Evolutionary conservation across 2,113 vertebrate genomes (phyloP).

Genomic region (Clarias batrachus): DNA sequence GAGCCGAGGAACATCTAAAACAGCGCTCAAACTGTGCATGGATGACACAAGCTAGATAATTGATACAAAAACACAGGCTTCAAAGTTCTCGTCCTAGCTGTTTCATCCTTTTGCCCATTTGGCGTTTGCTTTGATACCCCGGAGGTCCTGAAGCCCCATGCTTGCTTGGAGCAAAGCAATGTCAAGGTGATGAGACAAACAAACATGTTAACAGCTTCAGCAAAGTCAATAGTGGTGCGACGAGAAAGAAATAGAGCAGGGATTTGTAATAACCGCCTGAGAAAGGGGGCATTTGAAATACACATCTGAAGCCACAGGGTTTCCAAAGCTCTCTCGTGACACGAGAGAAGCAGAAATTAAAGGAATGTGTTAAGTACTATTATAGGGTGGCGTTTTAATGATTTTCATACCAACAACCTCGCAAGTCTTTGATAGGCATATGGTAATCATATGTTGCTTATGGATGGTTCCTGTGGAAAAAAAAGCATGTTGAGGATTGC

Average conservation of each 20-base stretch:
- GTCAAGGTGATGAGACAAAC: conserved; percentile 35
- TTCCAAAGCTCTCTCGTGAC: conserved; percentile 11
- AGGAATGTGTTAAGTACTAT: conserved; percentile 32
- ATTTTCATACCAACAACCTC: conserved; percentile 24
- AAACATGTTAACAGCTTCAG: conserved; percentile 9
- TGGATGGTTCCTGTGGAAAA: conserved; percentile 34
- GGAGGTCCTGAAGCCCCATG: conserved; percentile 30
- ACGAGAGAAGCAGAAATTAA: conserved; percentile 17
- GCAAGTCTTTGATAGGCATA: conserved; percentile 24
- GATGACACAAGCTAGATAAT: not conserved
- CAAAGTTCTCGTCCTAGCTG: conserved; percentile 25
- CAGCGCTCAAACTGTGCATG: conserved; percentile 8
- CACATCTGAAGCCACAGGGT: conserved; percentile 28
- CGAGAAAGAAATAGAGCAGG: not conserved
- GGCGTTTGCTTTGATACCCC: conserved; percentile 29
- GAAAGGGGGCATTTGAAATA: not conserved
- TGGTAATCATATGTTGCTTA: conserved; percentile 27
- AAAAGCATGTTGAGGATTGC: not conserved
- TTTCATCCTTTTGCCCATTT: conserved; percentile 22
- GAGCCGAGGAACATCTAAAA: not conserved
- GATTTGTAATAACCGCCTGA: not conserved
- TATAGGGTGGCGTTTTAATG: conserved; percentile 28
- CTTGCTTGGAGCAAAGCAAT: conserved; percentile 35
- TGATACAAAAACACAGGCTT: conserved; percentile 39
- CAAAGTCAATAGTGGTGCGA: not conserved